Base-by-base conservation (phyloP, 2,113 vertebrate genomes). In the Cnemophilus loriae region DNA sequence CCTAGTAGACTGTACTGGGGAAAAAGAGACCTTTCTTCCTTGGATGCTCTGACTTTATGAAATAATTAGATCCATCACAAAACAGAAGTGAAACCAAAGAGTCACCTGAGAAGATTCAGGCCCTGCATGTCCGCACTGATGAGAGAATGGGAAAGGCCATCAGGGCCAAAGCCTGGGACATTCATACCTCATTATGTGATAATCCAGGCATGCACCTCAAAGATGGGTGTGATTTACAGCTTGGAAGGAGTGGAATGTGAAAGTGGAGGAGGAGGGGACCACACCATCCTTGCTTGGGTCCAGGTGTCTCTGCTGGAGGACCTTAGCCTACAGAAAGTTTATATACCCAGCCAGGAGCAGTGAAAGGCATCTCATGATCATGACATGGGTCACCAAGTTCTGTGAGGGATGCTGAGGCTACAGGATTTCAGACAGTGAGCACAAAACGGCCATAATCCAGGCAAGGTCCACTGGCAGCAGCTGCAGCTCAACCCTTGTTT, bases 381-480 rank as follows among this genome's bases (percentile, higher is more conserved):
- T 8, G 23, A 75, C n/a, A 19, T 5, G 26, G 20, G 12, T 35
- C 73, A 67, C 49, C 30, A 44, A 70, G 39, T 26, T 68, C 78
- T 55, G 30, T 0, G 0, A 22, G 26, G 39, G 20, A 61, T 44
- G n/a, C 26, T 78, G 46, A 30, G 15, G 20, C 19, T 35, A 27
- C 35, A 68, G 30, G 50, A 57, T 53, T 86, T 93, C 47, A 69
- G 59, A 49, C 6, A 32, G 10, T 9, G 53, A 59, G 21, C 35
- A 60, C 30, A 24, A 84, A 73, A 70, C 5, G 7, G 27, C 18
- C 46, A n/a, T 9, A 68, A 78, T 16, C 37, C 37, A 89, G 41
- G 20, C 32, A 69, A 56, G 10, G 33, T 41, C 26, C n/a, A n/a
- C 57, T 16, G 24, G 32, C 44, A 61, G 61, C 0, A 5, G 41